These are phyloP conservation scores for Merluccius polli DNA, from an alignment of 2,797 vertebrate species.

Conservation along the genomic window DNA sequence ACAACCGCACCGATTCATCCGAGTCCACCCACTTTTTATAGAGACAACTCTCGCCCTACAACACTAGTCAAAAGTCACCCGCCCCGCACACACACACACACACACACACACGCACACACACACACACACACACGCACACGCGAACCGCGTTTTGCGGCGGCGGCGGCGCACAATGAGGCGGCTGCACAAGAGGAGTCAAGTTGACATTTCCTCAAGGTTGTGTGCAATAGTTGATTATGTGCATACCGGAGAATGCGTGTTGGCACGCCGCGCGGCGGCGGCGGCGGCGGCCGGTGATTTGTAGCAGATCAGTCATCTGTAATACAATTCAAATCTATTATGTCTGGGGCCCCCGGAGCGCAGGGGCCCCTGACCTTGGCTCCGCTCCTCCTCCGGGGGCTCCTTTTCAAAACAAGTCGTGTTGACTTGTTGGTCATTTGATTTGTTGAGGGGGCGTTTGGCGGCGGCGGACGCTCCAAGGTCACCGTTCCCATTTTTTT, in stretches of 20 bases:
- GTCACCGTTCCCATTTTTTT: constrained; percentile 48
- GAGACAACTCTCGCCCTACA: constrained; percentile 1
- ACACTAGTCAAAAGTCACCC: neutral
- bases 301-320: constrained; percentile 59
- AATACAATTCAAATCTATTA: constrained; percentile 64
- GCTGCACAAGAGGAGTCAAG: constrained; percentile 35
- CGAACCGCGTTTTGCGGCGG: too few relatives aligned
- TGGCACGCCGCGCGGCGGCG: constrained; percentile 38
- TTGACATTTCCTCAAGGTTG: constrained; percentile 56
- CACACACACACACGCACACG: too few relatives aligned
- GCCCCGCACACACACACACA: neutral
- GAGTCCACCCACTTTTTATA: neutral
- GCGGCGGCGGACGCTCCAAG: constrained; percentile 58
- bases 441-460: constrained; percentile 56
- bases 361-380: constrained; percentile 56
- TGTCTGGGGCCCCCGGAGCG: constrained; percentile 38
- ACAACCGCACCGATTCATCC: constrained; percentile 20
- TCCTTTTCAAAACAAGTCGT: constrained; percentile 61
- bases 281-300: constrained; percentile 44
- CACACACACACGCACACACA: neutral
- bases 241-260: constrained; percentile 47
- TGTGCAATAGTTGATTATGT: constrained; percentile 49
- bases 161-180: too few relatives aligned
- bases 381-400: constrained; percentile 47
- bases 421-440: constrained; percentile 64